Conservation (phyloP, 2,113 vertebrate species). For the Planiliza haematocheilus region DNA sequence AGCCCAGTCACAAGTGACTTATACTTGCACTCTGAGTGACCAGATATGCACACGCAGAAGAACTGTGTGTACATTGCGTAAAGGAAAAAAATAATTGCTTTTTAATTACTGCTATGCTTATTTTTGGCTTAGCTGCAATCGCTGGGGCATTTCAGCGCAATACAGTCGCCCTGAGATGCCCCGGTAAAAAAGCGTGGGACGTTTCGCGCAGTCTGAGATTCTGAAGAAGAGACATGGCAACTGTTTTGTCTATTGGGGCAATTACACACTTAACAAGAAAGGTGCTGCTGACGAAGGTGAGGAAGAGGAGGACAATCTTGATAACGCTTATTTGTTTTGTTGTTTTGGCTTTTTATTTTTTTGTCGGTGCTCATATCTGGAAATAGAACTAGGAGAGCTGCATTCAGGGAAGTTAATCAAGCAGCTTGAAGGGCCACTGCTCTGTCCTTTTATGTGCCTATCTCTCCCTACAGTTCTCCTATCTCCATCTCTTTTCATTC, state of each 20-base stretch:
- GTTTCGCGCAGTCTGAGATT: constrained; percentile 37
- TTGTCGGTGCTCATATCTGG: constrained; percentile 45
- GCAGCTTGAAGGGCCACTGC: constrained; percentile 51
- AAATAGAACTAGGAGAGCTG: constrained; percentile 56
- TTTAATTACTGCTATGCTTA: background rate
- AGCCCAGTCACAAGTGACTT: constrained; percentile 34
- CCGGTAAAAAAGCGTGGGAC: constrained; percentile 3
- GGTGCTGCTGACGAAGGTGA: constrained; percentile 24
- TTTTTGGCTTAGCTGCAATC: constrained; percentile 12
- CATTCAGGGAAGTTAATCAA: constrained; percentile 68
- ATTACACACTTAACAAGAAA: constrained; percentile 30
- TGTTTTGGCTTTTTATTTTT: constrained; percentile 37
- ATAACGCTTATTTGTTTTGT: constrained; percentile 41
- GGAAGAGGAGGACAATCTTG: constrained; percentile 27
- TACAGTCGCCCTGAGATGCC: background rate
- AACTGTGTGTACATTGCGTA: background rate
- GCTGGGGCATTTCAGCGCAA: constrained; percentile 20
- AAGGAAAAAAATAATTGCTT: constrained; percentile 4
- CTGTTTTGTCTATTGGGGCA: constrained; percentile 7
- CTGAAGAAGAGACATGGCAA: constrained; percentile 12
- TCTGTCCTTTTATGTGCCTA: constrained; percentile 65
- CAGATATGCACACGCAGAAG: constrained; percentile 6
- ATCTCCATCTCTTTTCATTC: constrained; percentile 56
- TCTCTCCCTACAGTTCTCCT: constrained; percentile 51
- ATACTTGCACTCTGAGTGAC: constrained; percentile 18